Evolutionary conservation across 2,797 vertebrate genomes (phyloP).

Genomic region (Furcifer pardalis): DNA sequence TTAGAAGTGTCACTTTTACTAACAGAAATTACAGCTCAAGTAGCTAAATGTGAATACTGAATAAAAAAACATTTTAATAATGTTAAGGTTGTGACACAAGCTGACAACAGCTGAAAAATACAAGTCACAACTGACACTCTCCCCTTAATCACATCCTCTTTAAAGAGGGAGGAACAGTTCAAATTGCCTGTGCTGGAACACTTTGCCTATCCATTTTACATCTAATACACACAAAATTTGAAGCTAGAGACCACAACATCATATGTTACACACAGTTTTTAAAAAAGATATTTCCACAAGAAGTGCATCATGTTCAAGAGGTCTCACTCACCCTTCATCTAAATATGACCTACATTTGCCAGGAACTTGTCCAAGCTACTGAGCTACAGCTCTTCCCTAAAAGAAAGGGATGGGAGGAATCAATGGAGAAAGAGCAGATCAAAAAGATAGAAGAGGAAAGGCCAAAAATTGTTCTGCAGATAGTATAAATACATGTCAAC

Average conservation of each 20-base stretch:
- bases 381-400: not conserved
- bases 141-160: constrained; percentile 60
- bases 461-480: not conserved
- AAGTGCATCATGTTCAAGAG: not conserved
- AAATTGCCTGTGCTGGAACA: constrained; percentile 15
- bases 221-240: constrained; percentile 46
- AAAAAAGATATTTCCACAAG: not conserved
- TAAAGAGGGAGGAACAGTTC: constrained; percentile 44
- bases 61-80: constrained; percentile 73
- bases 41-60: constrained; percentile 77
- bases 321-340: not conserved
- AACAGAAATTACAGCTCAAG: constrained; percentile 78
- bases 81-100: constrained; percentile 77
- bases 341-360: too few species aligned
- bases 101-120: constrained; percentile 69
- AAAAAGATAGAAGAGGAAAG: not conserved
- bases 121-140: constrained; percentile 70
- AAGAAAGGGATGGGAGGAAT: not conserved
- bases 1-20: constrained; percentile 81
- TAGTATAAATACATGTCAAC: not conserved
- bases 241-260: not conserved
- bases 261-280: not conserved
- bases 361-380: too few species aligned
- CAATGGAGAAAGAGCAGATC: not conserved
- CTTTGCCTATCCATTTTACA: constrained; percentile 38